phyloP scores from a whole-genome alignment of 2,797 vertebrate genomes.

The Amphiprion clarkii region DNA sequence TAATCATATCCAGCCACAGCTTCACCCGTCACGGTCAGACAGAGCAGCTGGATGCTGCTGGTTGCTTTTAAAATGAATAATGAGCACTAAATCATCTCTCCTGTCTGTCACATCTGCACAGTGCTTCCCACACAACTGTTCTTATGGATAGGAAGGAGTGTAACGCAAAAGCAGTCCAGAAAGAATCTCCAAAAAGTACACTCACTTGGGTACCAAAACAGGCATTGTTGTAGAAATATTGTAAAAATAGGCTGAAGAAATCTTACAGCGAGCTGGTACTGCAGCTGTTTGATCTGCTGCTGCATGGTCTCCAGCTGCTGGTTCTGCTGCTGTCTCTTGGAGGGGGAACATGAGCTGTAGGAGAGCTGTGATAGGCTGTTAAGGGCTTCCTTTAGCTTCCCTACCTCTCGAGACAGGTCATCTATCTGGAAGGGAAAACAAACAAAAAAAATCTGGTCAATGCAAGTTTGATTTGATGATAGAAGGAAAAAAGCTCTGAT shows the following conservation, averaged over 20 bases:
- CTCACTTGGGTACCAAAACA: no score
- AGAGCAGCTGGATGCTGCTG: not conserved
- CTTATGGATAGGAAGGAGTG: not conserved
- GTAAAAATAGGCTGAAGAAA: not conserved
- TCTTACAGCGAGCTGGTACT: slow-evolving; percentile 94
- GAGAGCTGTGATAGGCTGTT: slow-evolving; percentile 98
- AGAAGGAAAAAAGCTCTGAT: not conserved
- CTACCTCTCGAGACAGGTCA: slow-evolving; percentile 94
- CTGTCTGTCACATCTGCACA: not conserved
- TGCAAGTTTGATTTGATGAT: not conserved
- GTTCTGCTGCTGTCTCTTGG: slow-evolving; percentile 91
- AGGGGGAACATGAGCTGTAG: slow-evolving; percentile 88
- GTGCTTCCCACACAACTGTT: not conserved
- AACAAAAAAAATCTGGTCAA: not conserved
- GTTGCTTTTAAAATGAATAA: slow-evolving; percentile 15
- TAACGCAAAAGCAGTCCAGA: no score
- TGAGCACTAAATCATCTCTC: slow-evolving; percentile 3
- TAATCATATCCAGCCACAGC: no score
- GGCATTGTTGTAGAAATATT: no score
- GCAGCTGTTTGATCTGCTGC: slow-evolving; percentile 95
- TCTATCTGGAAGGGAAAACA: slow-evolving; percentile 85
- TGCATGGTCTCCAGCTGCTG: slow-evolving; percentile 94
- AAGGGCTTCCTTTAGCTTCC: slow-evolving; percentile 95
- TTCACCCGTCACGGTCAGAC: not conserved
- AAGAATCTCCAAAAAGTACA: no score